A percentile compares a stretch with the other conserved stretches of the same genome.
These are phyloP conservation scores for Hyla sarda DNA, from an alignment of 2,113 vertebrate genomes.

Conservation along the genomic window DNA sequence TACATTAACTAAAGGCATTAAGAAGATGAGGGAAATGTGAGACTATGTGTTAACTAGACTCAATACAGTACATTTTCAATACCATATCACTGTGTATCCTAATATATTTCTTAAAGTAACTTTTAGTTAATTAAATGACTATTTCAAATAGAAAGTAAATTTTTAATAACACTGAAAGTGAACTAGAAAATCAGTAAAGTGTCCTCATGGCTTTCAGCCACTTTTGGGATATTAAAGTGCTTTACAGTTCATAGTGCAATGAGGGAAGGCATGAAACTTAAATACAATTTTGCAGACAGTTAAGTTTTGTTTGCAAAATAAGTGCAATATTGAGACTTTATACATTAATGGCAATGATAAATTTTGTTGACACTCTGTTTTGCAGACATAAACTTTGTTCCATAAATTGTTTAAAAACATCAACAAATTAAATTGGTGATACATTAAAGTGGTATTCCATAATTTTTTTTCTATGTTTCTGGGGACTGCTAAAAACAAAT, in stretches of 20 bases:
- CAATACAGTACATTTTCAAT: not conserved
- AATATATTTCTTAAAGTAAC: not conserved
- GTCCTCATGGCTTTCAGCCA: conserved; percentile 26
- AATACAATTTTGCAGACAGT: not conserved
- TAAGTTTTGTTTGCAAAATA: conserved; percentile 13
- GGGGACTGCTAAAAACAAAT: too few relatives aligned
- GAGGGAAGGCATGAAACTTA: not conserved
- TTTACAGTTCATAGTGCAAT: not conserved
- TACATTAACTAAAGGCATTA: too few relatives aligned
- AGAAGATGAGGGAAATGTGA: too few relatives aligned
- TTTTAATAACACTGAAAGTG: not conserved
- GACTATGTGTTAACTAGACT: not conserved
- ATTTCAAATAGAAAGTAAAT: not conserved
- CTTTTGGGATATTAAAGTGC: conserved; percentile 20
- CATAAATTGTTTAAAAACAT: too few relatives aligned
- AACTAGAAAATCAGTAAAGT: not conserved
- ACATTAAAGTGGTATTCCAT: too few relatives aligned
- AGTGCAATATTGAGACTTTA: not conserved
- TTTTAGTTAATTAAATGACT: not conserved
- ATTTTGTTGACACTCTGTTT: not conserved
- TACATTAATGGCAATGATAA: not conserved
- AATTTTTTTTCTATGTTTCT: too few relatives aligned
- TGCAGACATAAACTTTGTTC: too few relatives aligned
- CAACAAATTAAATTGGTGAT: too few relatives aligned
- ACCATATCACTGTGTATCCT: not conserved